phyloP scores from a whole-genome alignment of 2,113 vertebrate genomes.

The Heterochromis multidens region DNA sequence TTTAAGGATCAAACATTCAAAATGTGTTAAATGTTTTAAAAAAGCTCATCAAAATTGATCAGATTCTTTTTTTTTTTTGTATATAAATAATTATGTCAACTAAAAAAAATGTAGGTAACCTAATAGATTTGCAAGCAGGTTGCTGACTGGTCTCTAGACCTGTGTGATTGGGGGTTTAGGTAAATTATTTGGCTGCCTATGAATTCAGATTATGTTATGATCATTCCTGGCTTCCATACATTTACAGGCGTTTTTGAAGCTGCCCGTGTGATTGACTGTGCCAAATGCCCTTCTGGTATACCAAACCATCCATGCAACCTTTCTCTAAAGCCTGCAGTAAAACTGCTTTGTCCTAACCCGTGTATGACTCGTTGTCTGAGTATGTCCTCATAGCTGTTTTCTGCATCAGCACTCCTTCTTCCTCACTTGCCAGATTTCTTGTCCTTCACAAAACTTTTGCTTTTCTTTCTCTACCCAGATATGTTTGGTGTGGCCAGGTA shows the following conservation, averaged over 20 bases:
- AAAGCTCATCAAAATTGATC: neutral
- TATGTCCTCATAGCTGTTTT: neutral
- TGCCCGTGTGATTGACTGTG: neutral
- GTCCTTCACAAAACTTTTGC: neutral
- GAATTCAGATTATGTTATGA: neutral
- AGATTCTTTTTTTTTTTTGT: too few species aligned
- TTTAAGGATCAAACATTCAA: neutral
- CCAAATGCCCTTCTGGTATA: neutral
- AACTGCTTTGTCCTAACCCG: neutral
- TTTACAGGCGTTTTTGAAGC: neutral
- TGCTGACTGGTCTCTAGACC: neutral
- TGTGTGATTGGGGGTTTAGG: neutral
- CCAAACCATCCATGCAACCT: neutral
- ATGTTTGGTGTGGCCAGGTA: slow-evolving; percentile 69
- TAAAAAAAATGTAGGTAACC: neutral
- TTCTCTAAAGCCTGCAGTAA: neutral
- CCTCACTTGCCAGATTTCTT: neutral
- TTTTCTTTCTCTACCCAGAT: slow-evolving; percentile 69
- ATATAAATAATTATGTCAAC: neutral
- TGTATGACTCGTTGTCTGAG: neutral
- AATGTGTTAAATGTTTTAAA: neutral
- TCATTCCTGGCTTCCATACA: neutral
- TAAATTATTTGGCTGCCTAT: neutral
- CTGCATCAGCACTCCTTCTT: neutral
- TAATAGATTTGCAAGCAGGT: neutral